Evolutionary conservation across 2,113 vertebrate genomes (phyloP), one percentile per base, ranked within the genome.

Genomic region (Gulo gulo): DNA sequence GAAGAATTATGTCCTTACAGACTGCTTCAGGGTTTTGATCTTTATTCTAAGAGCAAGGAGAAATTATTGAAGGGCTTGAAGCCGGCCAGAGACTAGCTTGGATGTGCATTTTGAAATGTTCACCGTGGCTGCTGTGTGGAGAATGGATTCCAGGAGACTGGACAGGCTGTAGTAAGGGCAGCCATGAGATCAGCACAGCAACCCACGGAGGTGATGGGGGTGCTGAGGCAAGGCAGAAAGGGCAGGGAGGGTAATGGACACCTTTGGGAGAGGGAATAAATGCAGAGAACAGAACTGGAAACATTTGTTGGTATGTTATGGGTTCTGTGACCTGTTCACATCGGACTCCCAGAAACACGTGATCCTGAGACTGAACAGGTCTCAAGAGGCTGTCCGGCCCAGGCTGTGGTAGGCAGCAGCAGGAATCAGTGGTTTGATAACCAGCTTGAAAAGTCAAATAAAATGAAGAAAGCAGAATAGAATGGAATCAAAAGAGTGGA

Each of bases 41-140:
- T 81, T 82, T 71, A 93, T 69, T 82, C 39, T 57, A 67, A 95
- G 69, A 90, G 76, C 65, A 95, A 82, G 67, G 59, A 67, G 88
- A 85, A 36, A 21, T 81, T 67, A 89, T 14, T 42, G 34, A 57
- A 61, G 87, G 63, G 34, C 55, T 89, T 76, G 34, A 92, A 87
- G 63, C 81, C 76, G 23, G 23, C 69, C 50, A 50, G 61, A 18
- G 26, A 39, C 55, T 23, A 42, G 78, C 26, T 65, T 1, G 4
- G 42, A 50, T 76, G 39, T 73, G 39, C 31, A 3, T 39, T 79
- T 78, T 26, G 39, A 69, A 80, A 61, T 2, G 23, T 42, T 80
- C 26, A 10, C 45, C 39, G n/a, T 15, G 69, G 36, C 90, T 84
- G 42, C 69, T 15, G 3, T 36, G 42, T 84, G 76, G 26, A 91